Evolutionary conservation across 2,113 vertebrate genomes (phyloP), one percentile per base, ranked within the genome.

Genomic region (Trematocara zebra): DNA sequence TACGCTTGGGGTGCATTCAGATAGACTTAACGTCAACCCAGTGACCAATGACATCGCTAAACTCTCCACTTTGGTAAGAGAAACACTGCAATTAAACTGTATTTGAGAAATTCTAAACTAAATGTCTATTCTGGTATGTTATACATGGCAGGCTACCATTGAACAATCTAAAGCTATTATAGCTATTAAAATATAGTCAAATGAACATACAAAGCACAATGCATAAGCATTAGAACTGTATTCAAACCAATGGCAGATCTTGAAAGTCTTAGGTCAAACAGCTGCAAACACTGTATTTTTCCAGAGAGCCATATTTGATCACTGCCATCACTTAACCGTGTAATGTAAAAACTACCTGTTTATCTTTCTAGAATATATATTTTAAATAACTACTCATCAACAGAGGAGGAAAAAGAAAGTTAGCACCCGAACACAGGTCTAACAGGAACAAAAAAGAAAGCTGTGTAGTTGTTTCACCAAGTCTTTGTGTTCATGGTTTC

Each of bases 31-130:
- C 87, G 86, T 93, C 95, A 96, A 94, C 90, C 95, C 95, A 88
- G 95, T 97, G 91, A 96, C 96, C 83, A 95, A 97, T 96, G 96
- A 97, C 95, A 96, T 96, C 93, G 88, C 85, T 14, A 93, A 90
- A 90, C 94, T 97, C 85, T 93, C 93, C 81, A 11, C 94, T 91
- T 91, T 97, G 96, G 96, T 97, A 95, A 96, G 95, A n/a, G 49
- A 20, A 42, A 74, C n/a, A 54, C 26, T 84, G 20, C 4, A 9
- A 23, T 56, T 20, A 28, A 12, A 26, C 15, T 49, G 28, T 10
- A 47, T 52, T 28, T 15, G n/a, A 17, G 18, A 59, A 28, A 42
- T 26, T 18, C 52, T n/a, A 3, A 69, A 6, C 10, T 64, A 8
- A 31, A 81, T 28, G 5, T 44, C 37, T 42, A 28, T 80, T 81